Evolutionary conservation across 2,888 invertebrate genomes (phyloP).

Genomic region (Archaeoteleia sp.): DNA sequence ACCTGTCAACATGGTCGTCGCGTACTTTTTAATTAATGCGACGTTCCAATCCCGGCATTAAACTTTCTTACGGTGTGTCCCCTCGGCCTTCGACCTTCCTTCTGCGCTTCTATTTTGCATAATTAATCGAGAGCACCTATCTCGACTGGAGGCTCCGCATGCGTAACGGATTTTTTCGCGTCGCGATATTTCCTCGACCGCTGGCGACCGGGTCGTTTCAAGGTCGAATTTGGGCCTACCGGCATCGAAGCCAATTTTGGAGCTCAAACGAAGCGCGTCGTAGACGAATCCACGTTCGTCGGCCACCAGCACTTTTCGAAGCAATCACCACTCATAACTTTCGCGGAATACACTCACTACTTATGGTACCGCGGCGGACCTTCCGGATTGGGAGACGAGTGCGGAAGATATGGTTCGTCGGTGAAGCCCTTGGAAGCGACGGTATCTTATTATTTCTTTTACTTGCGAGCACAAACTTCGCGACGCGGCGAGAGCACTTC

Average conservation of each 20-base stretch:
- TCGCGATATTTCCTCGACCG: conserved; percentile 14
- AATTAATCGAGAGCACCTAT: conserved; percentile 41
- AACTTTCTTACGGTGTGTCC: conserved; percentile 16
- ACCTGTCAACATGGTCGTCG: conserved; percentile 62
- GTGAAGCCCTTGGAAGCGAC: no score
- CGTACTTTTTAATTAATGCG: conserved; percentile 63
- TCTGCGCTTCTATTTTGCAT: conserved; percentile 23
- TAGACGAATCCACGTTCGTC: no score
- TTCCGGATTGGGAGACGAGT: no score
- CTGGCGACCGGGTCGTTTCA: conserved; percentile 20
- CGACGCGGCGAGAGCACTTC: conserved; percentile 3
- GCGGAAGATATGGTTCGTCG: no score
- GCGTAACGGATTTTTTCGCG: conserved; percentile 35
- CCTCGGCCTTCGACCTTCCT: conserved; percentile 5
- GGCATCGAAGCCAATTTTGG: no score
- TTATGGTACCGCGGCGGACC: no score
- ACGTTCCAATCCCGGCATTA: conserved; percentile 38
- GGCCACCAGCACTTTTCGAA: no score
- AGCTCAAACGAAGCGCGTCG: no score
- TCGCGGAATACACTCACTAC: no score
- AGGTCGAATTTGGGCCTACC: conserved; percentile 23
- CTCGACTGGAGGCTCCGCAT: conserved; percentile 11
- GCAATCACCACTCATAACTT: no score
- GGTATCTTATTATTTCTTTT: no score
- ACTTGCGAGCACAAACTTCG: no score